Conservation (phyloP, 2,113 vertebrate genomes). For the Lamprologus tigripictilis region DNA sequence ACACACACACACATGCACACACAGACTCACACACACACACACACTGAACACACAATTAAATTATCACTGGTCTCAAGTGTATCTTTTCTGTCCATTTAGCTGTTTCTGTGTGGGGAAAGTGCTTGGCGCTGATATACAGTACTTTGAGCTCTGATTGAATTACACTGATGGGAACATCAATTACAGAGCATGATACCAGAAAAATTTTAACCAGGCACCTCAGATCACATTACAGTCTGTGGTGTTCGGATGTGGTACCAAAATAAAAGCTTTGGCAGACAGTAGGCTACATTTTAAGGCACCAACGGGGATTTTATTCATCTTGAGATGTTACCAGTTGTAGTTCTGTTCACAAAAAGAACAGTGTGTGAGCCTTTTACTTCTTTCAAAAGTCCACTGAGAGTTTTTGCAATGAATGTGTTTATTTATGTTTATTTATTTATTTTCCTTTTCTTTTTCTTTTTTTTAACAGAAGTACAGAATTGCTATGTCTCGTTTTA, state of each 20-base stretch:
- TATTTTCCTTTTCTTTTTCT: neutral
- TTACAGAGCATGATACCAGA: slow-evolving; percentile 36
- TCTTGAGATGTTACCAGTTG: neutral
- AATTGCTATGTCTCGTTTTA: neutral
- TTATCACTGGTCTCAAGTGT: slow-evolving; percentile 56
- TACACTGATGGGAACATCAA: slow-evolving; percentile 67
- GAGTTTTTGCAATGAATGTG: neutral
- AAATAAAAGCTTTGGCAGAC: neutral
- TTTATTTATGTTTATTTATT: neutral
- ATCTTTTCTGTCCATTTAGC: slow-evolving; percentile 64
- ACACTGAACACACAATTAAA: slow-evolving; percentile 30
- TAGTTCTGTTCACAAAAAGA: neutral
- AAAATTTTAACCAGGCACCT: slow-evolving; percentile 28
- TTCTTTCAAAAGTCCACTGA: neutral
- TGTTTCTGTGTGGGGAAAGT: slow-evolving; percentile 51
- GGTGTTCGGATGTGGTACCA: neutral
- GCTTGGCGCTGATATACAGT: slow-evolving; percentile 57
- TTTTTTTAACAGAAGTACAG: neutral
- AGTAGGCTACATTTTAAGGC: neutral
- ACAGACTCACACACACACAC: neutral
- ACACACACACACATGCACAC: neutral
- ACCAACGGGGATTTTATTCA: neutral
- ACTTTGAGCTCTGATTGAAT: slow-evolving; percentile 62
- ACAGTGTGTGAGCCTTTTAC: neutral
- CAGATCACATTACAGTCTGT: slow-evolving; percentile 32